These are phyloP conservation scores for Cerastis rubricosa DNA, from an alignment of 2,888 invertebrate species.

Conservation along the genomic window DNA sequence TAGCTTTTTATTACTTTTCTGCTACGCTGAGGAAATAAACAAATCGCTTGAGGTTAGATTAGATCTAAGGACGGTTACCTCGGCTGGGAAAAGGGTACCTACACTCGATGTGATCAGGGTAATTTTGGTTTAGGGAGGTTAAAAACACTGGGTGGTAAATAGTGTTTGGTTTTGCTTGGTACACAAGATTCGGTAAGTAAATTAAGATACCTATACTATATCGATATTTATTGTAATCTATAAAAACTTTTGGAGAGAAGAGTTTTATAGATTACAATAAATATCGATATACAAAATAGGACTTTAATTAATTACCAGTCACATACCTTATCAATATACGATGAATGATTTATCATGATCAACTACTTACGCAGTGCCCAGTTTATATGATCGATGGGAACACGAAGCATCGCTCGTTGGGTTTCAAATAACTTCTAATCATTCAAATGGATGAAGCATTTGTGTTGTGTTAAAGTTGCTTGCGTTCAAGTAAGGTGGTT, in stretches of 20 bases:
- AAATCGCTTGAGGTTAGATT: constrained; percentile 57
- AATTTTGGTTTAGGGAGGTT: constrained; percentile 13
- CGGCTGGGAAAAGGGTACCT: not conserved
- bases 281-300: not conserved
- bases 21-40: constrained; percentile 29
- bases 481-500: not conserved
- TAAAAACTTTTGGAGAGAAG: too few relatives aligned
- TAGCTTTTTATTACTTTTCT: constrained; percentile 22
- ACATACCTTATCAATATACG: not conserved
- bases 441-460: not conserved
- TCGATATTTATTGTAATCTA: too few relatives aligned
- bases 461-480: constrained; percentile 15
- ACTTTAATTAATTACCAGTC: not conserved
- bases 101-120: constrained; percentile 14
- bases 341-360: not conserved
- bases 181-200: not conserved
- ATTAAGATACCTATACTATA: too few relatives aligned
- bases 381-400: not conserved
- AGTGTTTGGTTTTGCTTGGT: not conserved
- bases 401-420: not conserved
- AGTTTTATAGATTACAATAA: too few relatives aligned
- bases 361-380: not conserved
- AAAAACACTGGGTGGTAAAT: not conserved
- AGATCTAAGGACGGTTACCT: constrained; percentile 28
- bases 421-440: not conserved